Base-by-base conservation (phyloP, 2,888 invertebrate genomes). In the Caenorhabditis sp. region DNA sequence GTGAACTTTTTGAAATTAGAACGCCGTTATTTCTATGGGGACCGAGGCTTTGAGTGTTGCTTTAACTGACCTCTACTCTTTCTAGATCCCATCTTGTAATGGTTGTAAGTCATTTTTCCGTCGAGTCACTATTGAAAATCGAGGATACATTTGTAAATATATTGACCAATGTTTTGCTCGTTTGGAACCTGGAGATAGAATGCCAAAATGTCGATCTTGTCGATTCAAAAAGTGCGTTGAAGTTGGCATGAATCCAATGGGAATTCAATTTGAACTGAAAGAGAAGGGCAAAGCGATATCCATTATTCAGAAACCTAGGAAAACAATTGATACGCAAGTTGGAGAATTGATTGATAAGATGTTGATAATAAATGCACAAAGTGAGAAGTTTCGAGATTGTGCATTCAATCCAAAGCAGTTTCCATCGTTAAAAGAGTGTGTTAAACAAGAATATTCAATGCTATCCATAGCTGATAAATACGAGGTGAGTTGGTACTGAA, bases 171-270 rank as follows among this genome's bases (percentile, higher is more conserved):
- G 72, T 23, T 72, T 63, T 38, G 62, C 61, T 1, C 23, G 53
- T 26, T 43, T 67, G 3, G 36, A 60, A 23, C 27, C 64, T 21
- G 71, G 67, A 65, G 62, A 36, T 7, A 20, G 7, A 8, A 54
- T 50, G 12, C 70, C 70, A 27, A 50, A 58, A 54, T 85, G 85
- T 61, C 74, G 84, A 50, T 71, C 77, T 0, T 85, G 85, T 72
- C 79, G 85, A 3, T 81, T 81, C 50, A 56, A 67, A 1, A 83
- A 81, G 56, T 85, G 85, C 52, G 52, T 78, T 5, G 59, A 59
- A 27, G 68, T 82, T 0, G 85, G 85, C 20, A 85, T 85, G 85
- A 81, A 80, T 43, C 72, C 78, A 20, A 4, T 27, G 4, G 56
- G 56, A 12, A 56, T 56, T 8, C 17, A 23, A 26, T 8, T 21